Conservation (phyloP, 2,113 vertebrate species). For the Channa argus region DNA sequence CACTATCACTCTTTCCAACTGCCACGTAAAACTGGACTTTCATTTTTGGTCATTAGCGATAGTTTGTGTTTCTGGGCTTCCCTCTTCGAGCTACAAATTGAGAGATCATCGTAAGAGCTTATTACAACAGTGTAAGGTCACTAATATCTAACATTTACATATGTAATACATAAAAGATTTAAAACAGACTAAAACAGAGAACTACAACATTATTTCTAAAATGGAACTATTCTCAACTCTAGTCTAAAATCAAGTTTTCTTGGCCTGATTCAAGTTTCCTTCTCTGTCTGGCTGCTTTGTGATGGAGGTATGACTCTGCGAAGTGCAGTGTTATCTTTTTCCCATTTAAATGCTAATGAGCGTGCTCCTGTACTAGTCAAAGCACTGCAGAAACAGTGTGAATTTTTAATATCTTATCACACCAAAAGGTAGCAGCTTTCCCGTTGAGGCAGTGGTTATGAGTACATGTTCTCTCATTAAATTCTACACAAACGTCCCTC, state of each 20-base stretch:
- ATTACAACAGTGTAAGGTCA: not conserved
- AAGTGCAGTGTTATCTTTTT: slow-evolving; percentile 81
- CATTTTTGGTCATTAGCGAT: not conserved
- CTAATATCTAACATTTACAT: not conserved
- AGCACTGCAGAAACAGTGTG: slow-evolving; percentile 74
- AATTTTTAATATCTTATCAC: slow-evolving; percentile 82
- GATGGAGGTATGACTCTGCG: slow-evolving; percentile 73
- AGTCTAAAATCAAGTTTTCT: slow-evolving; percentile 62
- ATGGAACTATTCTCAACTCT: not conserved
- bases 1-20: not conserved
- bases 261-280: slow-evolving; percentile 62
- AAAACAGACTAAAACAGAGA: not conserved
- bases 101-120: not conserved
- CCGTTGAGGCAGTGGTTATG: slow-evolving; percentile 66
- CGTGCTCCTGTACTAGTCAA: slow-evolving; percentile 71
- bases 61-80: not conserved
- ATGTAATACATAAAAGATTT: not conserved
- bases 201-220: not conserved
- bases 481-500: slow-evolving; percentile 69
- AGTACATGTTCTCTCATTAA: slow-evolving; percentile 79
- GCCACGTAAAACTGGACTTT: not conserved
- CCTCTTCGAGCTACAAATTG: slow-evolving; percentile 1
- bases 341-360: slow-evolving; percentile 87
- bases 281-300: slow-evolving; percentile 53
- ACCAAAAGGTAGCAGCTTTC: slow-evolving; percentile 77